Evolutionary conservation across 1,140 invertebrate species (phyloP), one percentile per base, ranked within the genome.

Genomic region (Neodiprion virginianus): DNA sequence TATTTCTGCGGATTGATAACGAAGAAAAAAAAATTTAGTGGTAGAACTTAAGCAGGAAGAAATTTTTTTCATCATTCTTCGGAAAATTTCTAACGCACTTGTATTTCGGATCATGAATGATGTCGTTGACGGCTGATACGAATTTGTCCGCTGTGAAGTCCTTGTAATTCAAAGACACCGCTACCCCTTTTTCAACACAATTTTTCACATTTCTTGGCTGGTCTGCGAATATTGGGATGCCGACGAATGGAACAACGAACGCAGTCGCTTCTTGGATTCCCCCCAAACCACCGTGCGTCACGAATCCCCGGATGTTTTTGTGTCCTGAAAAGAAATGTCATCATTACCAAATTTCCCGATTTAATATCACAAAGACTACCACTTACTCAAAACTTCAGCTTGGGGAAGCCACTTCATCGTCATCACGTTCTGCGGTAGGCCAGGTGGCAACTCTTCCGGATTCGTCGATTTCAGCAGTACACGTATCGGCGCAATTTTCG

Each of bases 221-320:
- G 75, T 82, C 81, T 50, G 50, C 73, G 50, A 76, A 79, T 48
- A 82, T 17, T 14, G 89, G 89, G 40, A 89, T 69, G 0, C 79
- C 84, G 5, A 90, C 69, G 71, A 90, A 79, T 9, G 89, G 89
- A 1, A 88, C 82, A 7, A 82, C 85, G 70, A 84, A 81, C 69
- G 84, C 85, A 2, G 86, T 74, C 8, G 84, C 85, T 77, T 90
- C 89, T 69, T 80, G 83, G 17, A 82, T 80, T 8, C 88, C 85
- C 69, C 86, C 81, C 47, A 86, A 79, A 2, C 89, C 89, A 72
- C 88, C 88, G 73, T 90, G 89, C 66, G 87, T 86, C 10, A 90
- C 80, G 74, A 90, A 90, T 10, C 85, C 74, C 75, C 79, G 78
- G 2, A 82, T 72, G 65, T 86, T 83, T 48, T 80, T 75, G 75